Conservation (phyloP, 2,113 vertebrate genomes). For the Psettodes erumei region DNA sequence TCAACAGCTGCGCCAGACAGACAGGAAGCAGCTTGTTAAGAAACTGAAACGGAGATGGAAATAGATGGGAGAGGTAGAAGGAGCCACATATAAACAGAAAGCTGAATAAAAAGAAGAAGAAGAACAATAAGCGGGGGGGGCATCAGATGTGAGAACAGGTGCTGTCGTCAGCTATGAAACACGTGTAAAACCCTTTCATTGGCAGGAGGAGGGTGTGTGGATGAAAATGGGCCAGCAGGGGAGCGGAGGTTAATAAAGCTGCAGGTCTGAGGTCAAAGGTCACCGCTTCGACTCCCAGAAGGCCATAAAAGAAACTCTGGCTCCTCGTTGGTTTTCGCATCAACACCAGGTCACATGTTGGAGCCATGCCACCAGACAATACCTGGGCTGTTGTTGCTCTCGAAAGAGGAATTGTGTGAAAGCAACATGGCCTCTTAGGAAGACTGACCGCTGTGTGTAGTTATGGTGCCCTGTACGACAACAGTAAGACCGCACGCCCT, state of each 20-base stretch:
- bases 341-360: not conserved
- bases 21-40: conserved; percentile 80
- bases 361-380: not conserved
- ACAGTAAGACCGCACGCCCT: not conserved
- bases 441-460: no score
- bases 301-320: no score
- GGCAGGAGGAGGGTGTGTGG: conserved; percentile 36
- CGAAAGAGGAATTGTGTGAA: no score
- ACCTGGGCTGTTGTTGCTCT: not conserved
- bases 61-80: conserved; percentile 61
- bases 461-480: not conserved
- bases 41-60: conserved; percentile 67
- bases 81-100: conserved; percentile 47
- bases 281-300: not conserved
- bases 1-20: conserved; percentile 80
- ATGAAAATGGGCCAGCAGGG: not conserved
- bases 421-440: not conserved
- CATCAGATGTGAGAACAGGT: conserved; percentile 62
- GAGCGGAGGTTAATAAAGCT: not conserved
- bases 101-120: conserved; percentile 21
- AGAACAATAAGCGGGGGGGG: not conserved
- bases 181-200: conserved; percentile 60
- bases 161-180: conserved; percentile 65
- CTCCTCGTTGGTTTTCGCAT: no score
- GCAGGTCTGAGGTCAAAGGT: not conserved